phyloP scores from a whole-genome alignment of 2,797 vertebrate species.

The Sebastes variabilis region DNA sequence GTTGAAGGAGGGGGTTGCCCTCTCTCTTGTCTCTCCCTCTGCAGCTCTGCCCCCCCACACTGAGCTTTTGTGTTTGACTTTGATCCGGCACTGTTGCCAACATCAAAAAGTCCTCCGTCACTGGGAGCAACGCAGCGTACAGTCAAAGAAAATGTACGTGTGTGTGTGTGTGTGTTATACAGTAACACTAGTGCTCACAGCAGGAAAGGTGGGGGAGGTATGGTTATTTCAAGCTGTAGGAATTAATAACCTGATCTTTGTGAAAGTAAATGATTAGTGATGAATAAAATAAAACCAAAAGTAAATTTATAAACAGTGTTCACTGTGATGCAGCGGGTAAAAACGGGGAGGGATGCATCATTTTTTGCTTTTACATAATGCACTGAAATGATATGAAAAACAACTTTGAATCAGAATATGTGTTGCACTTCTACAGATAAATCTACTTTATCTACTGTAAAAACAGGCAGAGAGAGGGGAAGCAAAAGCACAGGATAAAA shows the following conservation, averaged over 20 bases:
- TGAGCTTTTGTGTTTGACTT: slow-evolving; percentile 66
- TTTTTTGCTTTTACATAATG: background rate
- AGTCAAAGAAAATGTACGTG: slow-evolving; percentile 21
- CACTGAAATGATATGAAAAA: background rate
- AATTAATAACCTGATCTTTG: slow-evolving; percentile 12
- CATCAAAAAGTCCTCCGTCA: slow-evolving; percentile 67
- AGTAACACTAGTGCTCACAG: slow-evolving; percentile 1
- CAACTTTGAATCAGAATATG: background rate
- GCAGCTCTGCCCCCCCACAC: slow-evolving; percentile 1
- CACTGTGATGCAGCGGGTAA: background rate
- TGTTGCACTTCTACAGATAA: background rate
- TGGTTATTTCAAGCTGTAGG: slow-evolving; percentile 3
- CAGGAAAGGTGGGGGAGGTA: background rate
- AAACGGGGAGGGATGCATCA: background rate
- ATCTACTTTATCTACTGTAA: background rate
- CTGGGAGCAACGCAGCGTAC: slow-evolving; percentile 27
- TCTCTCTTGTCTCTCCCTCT: slow-evolving; percentile 30
- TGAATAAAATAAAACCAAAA: background rate
- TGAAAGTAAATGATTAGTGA: background rate
- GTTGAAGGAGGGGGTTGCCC: slow-evolving; percentile 20
- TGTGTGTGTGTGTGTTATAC: background rate
- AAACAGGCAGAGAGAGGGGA: background rate
- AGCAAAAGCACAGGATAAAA: background rate
- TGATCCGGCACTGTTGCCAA: slow-evolving; percentile 63
- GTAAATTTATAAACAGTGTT: background rate